Evolutionary conservation across 2,888 invertebrate species (phyloP).

Genomic region (Nezara viridula): DNA sequence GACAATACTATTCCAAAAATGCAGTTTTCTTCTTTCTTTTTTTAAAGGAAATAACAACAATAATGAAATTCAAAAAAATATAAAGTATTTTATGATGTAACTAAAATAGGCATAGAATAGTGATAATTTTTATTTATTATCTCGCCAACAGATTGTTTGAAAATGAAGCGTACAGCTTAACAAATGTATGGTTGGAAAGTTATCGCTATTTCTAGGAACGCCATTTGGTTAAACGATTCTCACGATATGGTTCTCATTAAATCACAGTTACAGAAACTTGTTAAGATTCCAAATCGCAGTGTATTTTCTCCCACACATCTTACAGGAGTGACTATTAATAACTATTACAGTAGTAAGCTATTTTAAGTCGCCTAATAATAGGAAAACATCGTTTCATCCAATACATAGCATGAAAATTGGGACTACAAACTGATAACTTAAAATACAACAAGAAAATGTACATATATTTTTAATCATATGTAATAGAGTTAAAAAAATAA

Average conservation of each 20-base stretch:
- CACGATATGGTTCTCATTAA: slow-evolving; percentile 26
- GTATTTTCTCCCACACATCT: slow-evolving; percentile 1
- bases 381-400: background rate
- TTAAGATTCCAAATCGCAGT: slow-evolving; percentile 32
- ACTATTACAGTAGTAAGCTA: background rate
- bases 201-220: background rate
- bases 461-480: too few species aligned
- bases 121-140: background rate
- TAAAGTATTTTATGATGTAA: background rate
- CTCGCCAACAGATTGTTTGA: background rate
- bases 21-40: too few species aligned
- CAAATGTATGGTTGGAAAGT: background rate
- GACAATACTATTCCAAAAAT: too few species aligned
- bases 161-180: background rate
- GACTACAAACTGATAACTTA: background rate
- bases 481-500: too few species aligned
- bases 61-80: too few species aligned
- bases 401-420: background rate
- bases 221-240: background rate
- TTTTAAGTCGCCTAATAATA: background rate
- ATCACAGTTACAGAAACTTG: slow-evolving; percentile 14
- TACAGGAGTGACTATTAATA: background rate
- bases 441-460: too few species aligned
- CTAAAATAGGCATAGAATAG: background rate
- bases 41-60: too few species aligned